A percentile compares a stretch with the other conserved stretches of the same genome.
These are phyloP conservation scores for Troides helena DNA, from an alignment of 2,888 invertebrate genomes.

Conservation along the genomic window DNA sequence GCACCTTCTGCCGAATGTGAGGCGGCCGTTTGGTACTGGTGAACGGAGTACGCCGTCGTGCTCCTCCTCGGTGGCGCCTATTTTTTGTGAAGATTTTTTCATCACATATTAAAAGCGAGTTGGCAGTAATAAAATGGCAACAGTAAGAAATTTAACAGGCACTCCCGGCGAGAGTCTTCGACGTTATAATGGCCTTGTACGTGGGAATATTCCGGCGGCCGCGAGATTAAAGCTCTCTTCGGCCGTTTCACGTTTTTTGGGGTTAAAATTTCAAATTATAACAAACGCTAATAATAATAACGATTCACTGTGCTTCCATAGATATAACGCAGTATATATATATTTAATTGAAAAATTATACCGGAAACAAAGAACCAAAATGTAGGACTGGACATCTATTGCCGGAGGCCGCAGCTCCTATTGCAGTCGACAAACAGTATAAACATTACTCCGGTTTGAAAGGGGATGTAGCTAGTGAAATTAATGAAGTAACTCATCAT, in stretches of 20 bases:
- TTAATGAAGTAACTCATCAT: no score
- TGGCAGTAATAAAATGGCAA: constrained; percentile 76
- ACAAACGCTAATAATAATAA: no score
- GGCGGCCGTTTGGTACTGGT: constrained; percentile 7
- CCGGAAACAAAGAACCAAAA: no score
- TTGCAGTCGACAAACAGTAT: no score
- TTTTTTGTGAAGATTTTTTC: constrained; percentile 74
- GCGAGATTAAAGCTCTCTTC: constrained; percentile 35
- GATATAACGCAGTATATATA: no score
- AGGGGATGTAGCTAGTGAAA: no score
- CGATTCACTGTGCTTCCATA: no score
- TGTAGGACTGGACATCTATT: no score
- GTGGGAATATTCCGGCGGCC: constrained; percentile 46
- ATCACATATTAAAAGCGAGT: constrained; percentile 64
- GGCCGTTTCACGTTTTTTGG: constrained; percentile 23
- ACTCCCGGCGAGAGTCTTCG: constrained; percentile 59
- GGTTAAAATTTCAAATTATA: no score
- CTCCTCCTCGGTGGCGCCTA: constrained; percentile 72
- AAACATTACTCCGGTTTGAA: no score
- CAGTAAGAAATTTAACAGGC: constrained; percentile 69
- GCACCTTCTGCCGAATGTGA: constrained; percentile 1
- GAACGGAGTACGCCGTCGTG: constrained; percentile 36
- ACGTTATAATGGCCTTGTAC: constrained; percentile 52
- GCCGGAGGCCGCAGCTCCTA: no score
- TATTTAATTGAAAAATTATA: no score